Base-by-base conservation (phyloP, 2,888 invertebrate genomes). In the Serrognathus titanus region DNA sequence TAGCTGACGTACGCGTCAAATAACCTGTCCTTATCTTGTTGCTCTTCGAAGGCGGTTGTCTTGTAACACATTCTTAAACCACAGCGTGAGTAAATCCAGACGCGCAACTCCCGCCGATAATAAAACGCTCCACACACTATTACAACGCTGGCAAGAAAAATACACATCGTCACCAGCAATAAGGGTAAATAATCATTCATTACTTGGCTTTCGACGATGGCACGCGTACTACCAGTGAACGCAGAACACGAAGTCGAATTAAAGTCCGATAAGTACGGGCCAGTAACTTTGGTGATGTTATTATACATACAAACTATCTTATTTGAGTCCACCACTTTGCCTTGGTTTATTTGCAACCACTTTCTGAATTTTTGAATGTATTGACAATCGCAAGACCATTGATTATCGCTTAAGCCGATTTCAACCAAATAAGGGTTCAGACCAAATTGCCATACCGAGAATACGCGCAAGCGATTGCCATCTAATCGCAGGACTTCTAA, bases 1-100 rank as follows among this genome's bases (percentile, higher is more conserved):
- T 97, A 97, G 69, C 93, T 92, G 65, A 98, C 88, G 80, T 97
- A 97, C 53, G 94, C 96, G 79, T 98, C 97, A 77, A 93, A 97
- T 48, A 94, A 84, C 66, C 92, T 86, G 78, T 92, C 90, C 78
- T 88, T 88, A 76, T 89, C 89, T 69, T 87, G 87, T 76, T 88
- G 88, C 69, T 91, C 90, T 70, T 91, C 89, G 65, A 90, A 90
- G 24, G 85, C 84, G 5, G 88, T 86, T 35, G 90, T 88, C 76
- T 90, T 90, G 78, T 93, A 92, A 78, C 94, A 94, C 80, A 92
- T 88, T 70, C 91, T 83, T 59, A 93, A 81, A 51, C 94, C 90
- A 76, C 92, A 94, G 63, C 89, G 87, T 55, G 91, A 89, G 70
- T 92, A 91, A 52, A 91, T 85, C 92, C 94, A 94, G 64, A 92